Evolutionary conservation across 2,797 vertebrate genomes (phyloP).

Genomic region (Protonibea diacanthus): DNA sequence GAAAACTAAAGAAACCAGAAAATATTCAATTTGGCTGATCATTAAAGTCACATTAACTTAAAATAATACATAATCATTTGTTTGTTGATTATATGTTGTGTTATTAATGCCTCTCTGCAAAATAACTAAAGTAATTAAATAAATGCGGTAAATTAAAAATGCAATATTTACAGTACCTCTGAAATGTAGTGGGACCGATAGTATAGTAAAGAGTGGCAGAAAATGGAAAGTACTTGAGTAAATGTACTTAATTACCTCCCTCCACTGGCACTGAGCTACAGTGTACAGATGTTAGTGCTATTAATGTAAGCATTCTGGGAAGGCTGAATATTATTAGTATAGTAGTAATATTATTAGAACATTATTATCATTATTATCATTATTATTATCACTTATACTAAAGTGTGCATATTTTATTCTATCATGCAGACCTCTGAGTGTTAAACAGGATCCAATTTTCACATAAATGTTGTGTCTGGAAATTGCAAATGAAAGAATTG

Average conservation of each 20-base stretch:
- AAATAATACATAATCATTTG: neutral
- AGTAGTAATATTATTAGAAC: neutral
- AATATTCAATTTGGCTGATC: too few species aligned
- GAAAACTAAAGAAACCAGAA: too few species aligned
- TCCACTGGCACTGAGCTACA: neutral
- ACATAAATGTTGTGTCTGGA: slow-evolving; percentile 49
- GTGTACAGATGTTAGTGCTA: slow-evolving; percentile 10
- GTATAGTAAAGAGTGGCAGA: neutral
- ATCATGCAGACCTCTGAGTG: slow-evolving; percentile 30
- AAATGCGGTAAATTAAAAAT: too few species aligned
- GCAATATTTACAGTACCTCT: too few species aligned
- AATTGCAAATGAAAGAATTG: slow-evolving; percentile 51
- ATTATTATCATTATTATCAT: too few species aligned
- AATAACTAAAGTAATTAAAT: neutral
- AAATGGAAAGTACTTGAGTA: neutral
- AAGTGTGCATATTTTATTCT: slow-evolving; percentile 41
- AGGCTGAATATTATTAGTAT: slow-evolving; percentile 29
- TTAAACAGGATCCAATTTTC: slow-evolving; percentile 39
- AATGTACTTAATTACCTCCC: neutral
- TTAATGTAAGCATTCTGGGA: slow-evolving; percentile 26
- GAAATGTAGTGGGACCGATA: too few species aligned
- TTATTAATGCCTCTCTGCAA: neutral
- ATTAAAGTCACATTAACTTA: neutral
- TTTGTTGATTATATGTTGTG: neutral
- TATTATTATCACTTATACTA: slow-evolving; percentile 24